These are phyloP conservation scores for Xiphias gladius DNA, from an alignment of 2,113 vertebrate species.

Conservation along the genomic window DNA sequence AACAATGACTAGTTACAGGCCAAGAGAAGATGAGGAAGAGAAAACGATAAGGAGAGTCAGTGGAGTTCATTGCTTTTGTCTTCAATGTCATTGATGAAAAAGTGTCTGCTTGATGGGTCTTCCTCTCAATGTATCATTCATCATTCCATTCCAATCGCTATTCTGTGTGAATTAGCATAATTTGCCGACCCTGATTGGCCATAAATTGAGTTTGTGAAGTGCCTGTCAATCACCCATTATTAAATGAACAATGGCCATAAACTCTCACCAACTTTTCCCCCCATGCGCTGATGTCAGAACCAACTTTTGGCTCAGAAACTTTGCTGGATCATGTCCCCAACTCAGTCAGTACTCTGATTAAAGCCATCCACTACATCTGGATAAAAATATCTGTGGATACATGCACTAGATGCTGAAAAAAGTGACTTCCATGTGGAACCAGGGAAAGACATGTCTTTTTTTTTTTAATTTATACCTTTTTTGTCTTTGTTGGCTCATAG, in stretches of 20 bases:
- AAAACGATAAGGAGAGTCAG: slow-evolving; percentile 9
- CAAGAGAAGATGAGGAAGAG: not conserved
- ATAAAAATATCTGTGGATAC: slow-evolving; percentile 10
- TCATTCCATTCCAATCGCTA: slow-evolving; percentile 57
- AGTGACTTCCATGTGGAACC: slow-evolving; percentile 42
- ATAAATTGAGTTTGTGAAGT: slow-evolving; percentile 62
- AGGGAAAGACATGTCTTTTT: not conserved
- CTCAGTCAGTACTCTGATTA: slow-evolving; percentile 51
- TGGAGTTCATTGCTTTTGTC: slow-evolving; percentile 47
- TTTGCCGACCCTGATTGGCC: slow-evolving; percentile 51
- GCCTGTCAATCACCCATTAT: slow-evolving; percentile 65
- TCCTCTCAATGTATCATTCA: slow-evolving; percentile 51
- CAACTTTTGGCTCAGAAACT: slow-evolving; percentile 42
- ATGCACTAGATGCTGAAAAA: slow-evolving; percentile 28
- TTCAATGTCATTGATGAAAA: slow-evolving; percentile 58
- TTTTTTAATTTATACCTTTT: not conserved
- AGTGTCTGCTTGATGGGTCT: slow-evolving; percentile 38
- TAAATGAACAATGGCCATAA: slow-evolving; percentile 61
- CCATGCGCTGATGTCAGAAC: slow-evolving; percentile 38
- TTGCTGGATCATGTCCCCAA: slow-evolving; percentile 36
- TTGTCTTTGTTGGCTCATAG: slow-evolving; percentile 14
- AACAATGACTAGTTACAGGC: not conserved
- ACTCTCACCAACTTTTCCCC: slow-evolving; percentile 16
- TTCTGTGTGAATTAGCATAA: slow-evolving; percentile 68
- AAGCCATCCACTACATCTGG: slow-evolving; percentile 27